Percentiles rank a stretch among this genome's conserved stretches.
phyloP scores from a whole-genome alignment of 2,797 vertebrate genomes.

The Salmo trutta region DNA sequence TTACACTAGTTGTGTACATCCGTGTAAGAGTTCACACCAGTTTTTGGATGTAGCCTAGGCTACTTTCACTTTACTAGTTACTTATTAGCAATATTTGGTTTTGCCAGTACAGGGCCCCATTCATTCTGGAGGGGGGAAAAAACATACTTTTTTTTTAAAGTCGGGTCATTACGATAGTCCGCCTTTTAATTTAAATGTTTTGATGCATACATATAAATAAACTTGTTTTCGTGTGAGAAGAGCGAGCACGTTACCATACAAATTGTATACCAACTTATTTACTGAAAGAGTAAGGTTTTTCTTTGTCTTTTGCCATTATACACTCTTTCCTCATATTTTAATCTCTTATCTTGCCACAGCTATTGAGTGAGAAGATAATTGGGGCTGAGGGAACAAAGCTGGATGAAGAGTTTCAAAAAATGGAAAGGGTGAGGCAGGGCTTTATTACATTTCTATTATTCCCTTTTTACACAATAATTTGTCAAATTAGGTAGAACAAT shows the following conservation, averaged over 20 bases:
- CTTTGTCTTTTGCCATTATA: not conserved
- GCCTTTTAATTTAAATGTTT: too few relatives aligned
- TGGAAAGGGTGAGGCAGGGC: conserved; percentile 81
- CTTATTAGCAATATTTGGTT: not conserved
- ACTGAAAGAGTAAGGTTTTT: not conserved
- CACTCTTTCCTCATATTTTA: not conserved
- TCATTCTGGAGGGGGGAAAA: too few relatives aligned
- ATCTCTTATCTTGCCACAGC: conserved; percentile 57
- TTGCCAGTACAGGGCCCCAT: not conserved
- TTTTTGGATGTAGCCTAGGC: not conserved
- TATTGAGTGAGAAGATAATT: conserved; percentile 86
- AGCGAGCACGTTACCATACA: too few relatives aligned
- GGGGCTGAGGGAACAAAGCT: conserved; percentile 86
- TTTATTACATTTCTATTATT: conserved; percentile 40
- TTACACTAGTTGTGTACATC: not conserved
- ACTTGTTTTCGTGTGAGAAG: too few relatives aligned
- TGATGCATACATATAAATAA: too few relatives aligned
- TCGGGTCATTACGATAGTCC: too few relatives aligned
- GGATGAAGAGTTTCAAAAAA: conserved; percentile 84
- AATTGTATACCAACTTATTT: too few relatives aligned
- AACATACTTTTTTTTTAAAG: rapidly evolving
- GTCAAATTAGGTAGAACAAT: not conserved
- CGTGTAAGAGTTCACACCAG: not conserved
- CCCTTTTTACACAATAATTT: not conserved
- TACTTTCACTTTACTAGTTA: not conserved